Percentiles rank a stretch among this genome's conserved stretches.
Evolutionary conservation across 35 echinoderm and acorn worm species (phyloP).

Genomic region (Strongylocentrotus purpuratus): DNA sequence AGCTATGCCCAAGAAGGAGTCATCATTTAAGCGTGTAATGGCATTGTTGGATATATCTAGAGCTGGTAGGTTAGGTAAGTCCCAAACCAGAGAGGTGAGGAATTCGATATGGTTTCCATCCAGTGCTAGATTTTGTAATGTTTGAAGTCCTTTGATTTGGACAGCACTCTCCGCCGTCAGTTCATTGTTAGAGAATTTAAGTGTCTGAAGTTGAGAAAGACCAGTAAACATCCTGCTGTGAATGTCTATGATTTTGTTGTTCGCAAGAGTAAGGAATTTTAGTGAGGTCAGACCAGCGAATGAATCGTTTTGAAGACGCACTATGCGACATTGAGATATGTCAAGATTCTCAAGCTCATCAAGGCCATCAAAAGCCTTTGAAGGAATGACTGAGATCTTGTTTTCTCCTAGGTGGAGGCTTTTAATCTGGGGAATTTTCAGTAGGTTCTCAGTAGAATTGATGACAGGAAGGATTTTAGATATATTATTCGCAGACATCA

Average conservation of each 20-base stretch:
- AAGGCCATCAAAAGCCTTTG: slow-evolving; percentile 15
- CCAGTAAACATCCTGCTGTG: neutral
- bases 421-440: neutral
- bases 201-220: neutral
- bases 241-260: neutral
- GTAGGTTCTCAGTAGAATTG: neutral
- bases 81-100: neutral
- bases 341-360: neutral
- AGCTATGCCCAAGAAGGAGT: neutral
- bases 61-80: neutral
- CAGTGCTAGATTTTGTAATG: neutral
- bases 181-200: neutral
- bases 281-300: neutral
- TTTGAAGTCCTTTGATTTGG: neutral
- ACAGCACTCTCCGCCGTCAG: neutral
- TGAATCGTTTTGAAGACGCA: neutral
- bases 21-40: neutral
- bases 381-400: neutral
- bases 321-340: neutral
- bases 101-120: neutral
- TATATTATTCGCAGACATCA: neutral
- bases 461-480: neutral
- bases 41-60: neutral
- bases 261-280: neutral
- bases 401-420: neutral